Base-by-base conservation (phyloP, 2,113 vertebrate genomes). In the Syngnathus typhle region DNA sequence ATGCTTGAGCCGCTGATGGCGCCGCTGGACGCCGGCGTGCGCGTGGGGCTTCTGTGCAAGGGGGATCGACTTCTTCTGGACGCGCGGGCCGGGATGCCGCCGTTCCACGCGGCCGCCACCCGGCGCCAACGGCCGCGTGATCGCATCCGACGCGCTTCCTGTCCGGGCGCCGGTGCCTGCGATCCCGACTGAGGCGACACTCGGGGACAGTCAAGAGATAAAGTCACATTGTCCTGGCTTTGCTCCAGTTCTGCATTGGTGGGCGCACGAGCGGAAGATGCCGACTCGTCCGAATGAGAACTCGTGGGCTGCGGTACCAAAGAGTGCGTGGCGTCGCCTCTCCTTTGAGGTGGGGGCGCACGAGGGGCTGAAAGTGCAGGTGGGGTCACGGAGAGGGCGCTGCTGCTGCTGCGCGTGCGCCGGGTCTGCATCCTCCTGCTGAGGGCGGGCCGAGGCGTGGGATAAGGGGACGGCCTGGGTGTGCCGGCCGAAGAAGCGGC, bases 51-150 rank as follows among this genome's bases (percentile, higher is more conserved):
- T 82, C 85, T 92, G 72, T 88, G 93, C 79, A 98, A 82, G 0
- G 94, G 95, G 21, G 95, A 96, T 32, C 94, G 94, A 76, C 94
- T 98, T 76, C 93, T 88, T 76, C 94, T 91, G 8, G 86, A 92
- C 41, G 91, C 73, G 19, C 94, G 93, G 36, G 92, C 84, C 70
- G 93, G 85, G 18, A 64, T 71, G 41, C 92, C 91, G 51, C 89
- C 13, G 27, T 58, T 74, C 80, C 82, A 76, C 69, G 89, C 74
- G 81, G 90, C 76, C 87, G 85, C 86, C 89, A 58, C 55, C 27
- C 94, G 92, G 86, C 94, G 92, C 85, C 92, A 88, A 77, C 89
- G 84, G 41, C 91, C 85, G 71, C 89, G 92, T 7, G 91, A 89
- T 89, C 93, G 90, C 90, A 91, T 92, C 92, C 95, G 93, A 63